Evolutionary conservation across 2,888 invertebrate species (phyloP).

Genomic region (Drosophila rubida): DNA sequence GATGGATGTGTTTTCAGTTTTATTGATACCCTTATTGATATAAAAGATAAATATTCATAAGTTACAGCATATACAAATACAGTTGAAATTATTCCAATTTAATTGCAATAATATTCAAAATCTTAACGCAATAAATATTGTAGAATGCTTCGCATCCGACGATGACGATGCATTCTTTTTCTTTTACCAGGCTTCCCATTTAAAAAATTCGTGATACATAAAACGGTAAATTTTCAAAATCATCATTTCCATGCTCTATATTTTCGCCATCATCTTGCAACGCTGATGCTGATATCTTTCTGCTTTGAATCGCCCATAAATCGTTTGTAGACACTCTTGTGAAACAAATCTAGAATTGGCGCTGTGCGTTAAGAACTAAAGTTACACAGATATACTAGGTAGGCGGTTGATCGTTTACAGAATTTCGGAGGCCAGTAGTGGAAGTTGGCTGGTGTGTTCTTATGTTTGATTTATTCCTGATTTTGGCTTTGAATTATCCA

Average conservation of each 20-base stretch:
- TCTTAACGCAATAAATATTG: slow-evolving; percentile 42
- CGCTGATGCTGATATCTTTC: not conserved
- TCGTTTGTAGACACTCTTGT: not conserved
- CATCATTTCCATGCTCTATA: not conserved
- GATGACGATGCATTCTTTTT: not conserved
- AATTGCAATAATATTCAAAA: slow-evolving; percentile 79
- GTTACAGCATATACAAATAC: slow-evolving; percentile 67
- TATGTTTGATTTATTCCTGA: slow-evolving; percentile 6
- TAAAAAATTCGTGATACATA: slow-evolving; percentile 47
- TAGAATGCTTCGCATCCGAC: slow-evolving; percentile 5
- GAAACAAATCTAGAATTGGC: slow-evolving; percentile 17
- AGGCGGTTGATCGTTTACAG: slow-evolving; percentile 7
- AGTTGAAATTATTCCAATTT: slow-evolving; percentile 80
- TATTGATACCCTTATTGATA: slow-evolving; percentile 54
- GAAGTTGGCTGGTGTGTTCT: slow-evolving; percentile 35
- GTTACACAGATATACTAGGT: slow-evolving; percentile 6
- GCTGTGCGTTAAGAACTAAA: slow-evolving; percentile 39
- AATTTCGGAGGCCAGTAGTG: slow-evolving; percentile 32
- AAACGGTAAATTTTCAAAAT: slow-evolving; percentile 60
- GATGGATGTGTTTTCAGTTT: slow-evolving; percentile 33
- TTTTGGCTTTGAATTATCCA: slow-evolving; percentile 36
- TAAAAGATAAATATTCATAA: slow-evolving; percentile 64
- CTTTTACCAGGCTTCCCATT: slow-evolving; percentile 15
- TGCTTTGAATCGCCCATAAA: not conserved
- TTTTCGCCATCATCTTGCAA: not conserved